These are phyloP conservation scores for Merodon equestris DNA, from an alignment of 2,888 invertebrate species.

Conservation along the genomic window DNA sequence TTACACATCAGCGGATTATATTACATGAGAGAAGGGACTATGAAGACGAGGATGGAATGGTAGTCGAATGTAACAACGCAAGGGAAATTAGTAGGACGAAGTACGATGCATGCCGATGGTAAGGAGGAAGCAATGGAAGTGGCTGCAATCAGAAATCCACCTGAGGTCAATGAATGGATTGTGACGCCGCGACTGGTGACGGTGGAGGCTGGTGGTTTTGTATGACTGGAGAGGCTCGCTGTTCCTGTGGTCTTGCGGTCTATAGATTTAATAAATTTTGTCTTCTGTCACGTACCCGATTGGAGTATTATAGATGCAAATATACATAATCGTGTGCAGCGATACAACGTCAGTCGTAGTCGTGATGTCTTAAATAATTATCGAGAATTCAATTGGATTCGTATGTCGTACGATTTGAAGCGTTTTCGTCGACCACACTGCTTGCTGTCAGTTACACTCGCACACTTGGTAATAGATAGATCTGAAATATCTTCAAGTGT, in stretches of 20 bases:
- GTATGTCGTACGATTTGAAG: background rate
- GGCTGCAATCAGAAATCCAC: too few species aligned
- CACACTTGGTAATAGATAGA: too few species aligned
- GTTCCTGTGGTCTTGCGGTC: slow-evolving; percentile 30
- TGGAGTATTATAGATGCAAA: too few species aligned
- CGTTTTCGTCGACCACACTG: too few species aligned
- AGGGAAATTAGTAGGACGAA: too few species aligned
- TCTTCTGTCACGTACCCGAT: slow-evolving; percentile 33
- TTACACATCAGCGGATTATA: slow-evolving; percentile 61
- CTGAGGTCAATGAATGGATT: slow-evolving; percentile 68
- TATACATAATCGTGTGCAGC: too few species aligned
- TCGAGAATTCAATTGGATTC: slow-evolving; percentile 9
- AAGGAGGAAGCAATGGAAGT: too few species aligned
- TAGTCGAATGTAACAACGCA: too few species aligned
- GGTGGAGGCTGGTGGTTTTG: slow-evolving; percentile 25
- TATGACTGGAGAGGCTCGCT: slow-evolving; percentile 13
- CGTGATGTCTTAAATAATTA: slow-evolving; percentile 49
- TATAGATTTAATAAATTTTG: slow-evolving; percentile 38
- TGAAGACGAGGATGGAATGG: too few species aligned
- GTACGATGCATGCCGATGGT: slow-evolving; percentile 10
- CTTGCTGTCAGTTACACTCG: too few species aligned
- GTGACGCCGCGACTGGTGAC: slow-evolving; percentile 39
- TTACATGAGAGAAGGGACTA: slow-evolving; percentile 63
- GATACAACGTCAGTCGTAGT: slow-evolving; percentile 15
- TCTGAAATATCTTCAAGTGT: background rate